A percentile compares a stretch with the other conserved stretches of the same genome.
phyloP scores from a whole-genome alignment of 2,888 invertebrate genomes.

The Phrixothrix hirtus region DNA sequence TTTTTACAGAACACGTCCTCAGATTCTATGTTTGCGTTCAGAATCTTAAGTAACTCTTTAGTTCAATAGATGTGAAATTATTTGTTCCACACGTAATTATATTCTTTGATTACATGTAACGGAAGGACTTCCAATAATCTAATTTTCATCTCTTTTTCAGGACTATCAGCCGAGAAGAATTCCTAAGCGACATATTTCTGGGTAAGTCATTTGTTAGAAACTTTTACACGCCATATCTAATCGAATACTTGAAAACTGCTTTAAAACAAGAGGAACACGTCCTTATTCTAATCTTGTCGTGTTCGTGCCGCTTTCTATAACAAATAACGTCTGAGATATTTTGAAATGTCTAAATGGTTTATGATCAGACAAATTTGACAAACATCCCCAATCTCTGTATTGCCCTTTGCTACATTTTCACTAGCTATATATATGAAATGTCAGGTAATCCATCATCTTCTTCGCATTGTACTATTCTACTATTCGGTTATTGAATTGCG shows the following conservation, averaged over 20 bases:
- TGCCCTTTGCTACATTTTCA: conserved; percentile 7
- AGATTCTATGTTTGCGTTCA: no score
- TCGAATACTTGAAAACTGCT: not conserved
- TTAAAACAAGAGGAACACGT: not conserved
- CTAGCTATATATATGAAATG: conserved; percentile 9
- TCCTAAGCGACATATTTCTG: no score
- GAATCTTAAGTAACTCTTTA: no score
- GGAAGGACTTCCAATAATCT: no score
- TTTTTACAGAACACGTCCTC: no score
- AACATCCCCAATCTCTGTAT: conserved; percentile 7
- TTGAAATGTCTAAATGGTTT: conserved; percentile 7
- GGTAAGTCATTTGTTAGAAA: no score
- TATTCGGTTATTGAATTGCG: conserved; percentile 4
- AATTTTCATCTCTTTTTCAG: not conserved
- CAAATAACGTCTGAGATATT: not conserved
- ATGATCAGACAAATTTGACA: conserved; percentile 11
- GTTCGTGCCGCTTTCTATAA: not conserved
- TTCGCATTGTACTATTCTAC: conserved; percentile 5
- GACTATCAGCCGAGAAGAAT: not conserved
- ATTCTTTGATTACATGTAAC: no score
- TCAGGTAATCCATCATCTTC: conserved; percentile 14
- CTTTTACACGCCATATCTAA: not conserved
- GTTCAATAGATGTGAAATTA: no score
- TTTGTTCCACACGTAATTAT: no score
- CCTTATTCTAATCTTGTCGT: not conserved